Percentiles rank a stretch among this genome's conserved stretches.
phyloP scores from a whole-genome alignment of 1,140 invertebrate genomes.

The Nephotettix cincticeps region DNA sequence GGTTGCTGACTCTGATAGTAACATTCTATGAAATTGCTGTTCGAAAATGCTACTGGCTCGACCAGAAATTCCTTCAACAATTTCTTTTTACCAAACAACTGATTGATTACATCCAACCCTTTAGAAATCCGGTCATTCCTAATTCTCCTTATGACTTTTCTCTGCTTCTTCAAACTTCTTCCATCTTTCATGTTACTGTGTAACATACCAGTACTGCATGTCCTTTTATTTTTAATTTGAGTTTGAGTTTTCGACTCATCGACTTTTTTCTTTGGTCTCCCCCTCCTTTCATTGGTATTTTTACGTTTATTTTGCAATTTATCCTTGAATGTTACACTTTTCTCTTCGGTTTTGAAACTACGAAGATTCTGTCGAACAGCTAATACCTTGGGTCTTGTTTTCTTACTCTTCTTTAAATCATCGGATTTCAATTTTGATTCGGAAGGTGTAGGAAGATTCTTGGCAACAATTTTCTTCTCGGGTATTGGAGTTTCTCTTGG shows the following conservation, averaged over 20 bases:
- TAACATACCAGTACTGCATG: not conserved
- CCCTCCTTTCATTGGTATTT: too few relatives aligned
- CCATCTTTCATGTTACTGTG: not conserved
- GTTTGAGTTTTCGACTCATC: not conserved
- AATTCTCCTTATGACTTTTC: not conserved
- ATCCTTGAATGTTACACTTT: too few relatives aligned
- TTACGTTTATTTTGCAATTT: too few relatives aligned
- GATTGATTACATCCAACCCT: not conserved
- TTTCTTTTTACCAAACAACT: not conserved
- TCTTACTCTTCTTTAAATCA: not conserved
- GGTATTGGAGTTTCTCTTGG: too few relatives aligned
- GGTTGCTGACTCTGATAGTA: slow-evolving; percentile 1
- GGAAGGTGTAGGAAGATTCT: not conserved
- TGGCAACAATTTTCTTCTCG: too few relatives aligned
- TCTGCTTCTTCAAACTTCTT: not conserved
- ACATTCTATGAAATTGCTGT: not conserved
- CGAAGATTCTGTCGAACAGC: too few relatives aligned
- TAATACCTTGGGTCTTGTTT: too few relatives aligned
- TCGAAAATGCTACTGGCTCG: not conserved
- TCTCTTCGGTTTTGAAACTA: too few relatives aligned
- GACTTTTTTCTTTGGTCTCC: too few relatives aligned
- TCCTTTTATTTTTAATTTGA: not conserved
- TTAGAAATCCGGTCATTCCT: not conserved
- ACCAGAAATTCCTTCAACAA: not conserved
- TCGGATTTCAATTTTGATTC: not conserved